Conservation (phyloP, 2,113 vertebrate species). For the Antennarius striatus region DNA sequence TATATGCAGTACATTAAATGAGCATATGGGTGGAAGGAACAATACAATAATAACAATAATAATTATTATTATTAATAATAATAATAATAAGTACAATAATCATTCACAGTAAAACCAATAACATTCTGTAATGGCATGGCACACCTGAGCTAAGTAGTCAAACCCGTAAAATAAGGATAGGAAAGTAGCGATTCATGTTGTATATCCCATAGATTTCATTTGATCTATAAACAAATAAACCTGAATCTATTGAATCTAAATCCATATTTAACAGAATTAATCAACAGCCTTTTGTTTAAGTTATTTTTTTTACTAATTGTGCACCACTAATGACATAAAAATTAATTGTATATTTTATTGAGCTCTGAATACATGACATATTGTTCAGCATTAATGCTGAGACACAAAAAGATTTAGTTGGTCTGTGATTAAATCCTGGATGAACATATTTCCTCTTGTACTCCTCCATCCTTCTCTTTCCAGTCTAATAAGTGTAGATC, state of each 20-base stretch:
- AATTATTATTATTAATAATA: too few relatives aligned
- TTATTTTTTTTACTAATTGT: conserved; percentile 4
- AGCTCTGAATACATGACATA: conserved; percentile 22
- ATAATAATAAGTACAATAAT: conserved; percentile 10
- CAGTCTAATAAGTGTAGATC: background rate
- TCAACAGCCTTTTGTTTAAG: background rate
- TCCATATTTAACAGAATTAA: background rate
- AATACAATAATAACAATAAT: too few relatives aligned
- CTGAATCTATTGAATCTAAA: too few relatives aligned
- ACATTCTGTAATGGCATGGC: conserved; percentile 13
- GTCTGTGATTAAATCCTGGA: conserved; percentile 46
- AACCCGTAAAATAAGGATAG: conserved; percentile 8
- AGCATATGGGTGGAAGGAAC: background rate
- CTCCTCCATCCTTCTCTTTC: background rate
- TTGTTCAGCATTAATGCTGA: conserved; percentile 44
- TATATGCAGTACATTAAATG: conserved; percentile 9
- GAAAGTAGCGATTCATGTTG: conserved; percentile 14
- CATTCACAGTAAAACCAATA: conserved; percentile 1
- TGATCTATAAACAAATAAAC: conserved; percentile 4
- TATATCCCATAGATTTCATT: conserved; percentile 17
- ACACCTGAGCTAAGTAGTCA: conserved; percentile 3
- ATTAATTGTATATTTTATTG: background rate
- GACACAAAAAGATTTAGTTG: conserved; percentile 39
- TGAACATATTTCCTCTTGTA: background rate
- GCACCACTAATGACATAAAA: conserved; percentile 40